Base-by-base conservation (phyloP, 2,888 invertebrate species). In the Odontomyia ornata region DNA sequence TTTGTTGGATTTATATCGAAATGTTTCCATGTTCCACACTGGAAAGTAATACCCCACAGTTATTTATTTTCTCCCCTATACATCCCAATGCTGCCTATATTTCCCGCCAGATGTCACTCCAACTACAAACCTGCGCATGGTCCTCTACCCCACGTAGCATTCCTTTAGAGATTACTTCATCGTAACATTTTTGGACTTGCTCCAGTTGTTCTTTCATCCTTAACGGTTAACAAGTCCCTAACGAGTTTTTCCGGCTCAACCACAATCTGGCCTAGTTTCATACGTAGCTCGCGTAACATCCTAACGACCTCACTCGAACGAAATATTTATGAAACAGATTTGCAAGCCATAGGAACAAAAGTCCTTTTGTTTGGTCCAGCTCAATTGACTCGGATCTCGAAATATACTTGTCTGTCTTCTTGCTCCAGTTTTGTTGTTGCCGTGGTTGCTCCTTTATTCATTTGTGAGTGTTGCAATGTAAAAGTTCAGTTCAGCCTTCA, bases 161-260 rank as follows among this genome's bases (percentile, higher is more conserved):
- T 64, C 11, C n/a, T n/a, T 3, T n/a, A 64, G 36, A 36, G 36
- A 5, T 64, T 23, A 21, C 18, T 0, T 2, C n/a, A 64, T n/a
- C 5, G 64, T 64, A 15, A 64, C 27, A 11, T 25, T 25, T 7
- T 30, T 2, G 28, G 7, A 13, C 15, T 64, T n/a, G 30, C 30
- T 28, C 30, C 64, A 64, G 64, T 64, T 64, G 28, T 64, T 64
- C 21, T 30, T 25, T 64, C 25, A 27, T 25, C 64, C 25, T 30
- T 13, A 30, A 64, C 30, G 64, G 64, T 64, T 28, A 64, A 23
- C 1, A 27, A 64, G 21, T 64, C 23, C 0, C 27, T 28, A 13
- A n/a, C 30, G 11, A 30, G 9, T 30, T 64, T 64, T 30, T 2
- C 28, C 64, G 28, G 15, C 27, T 28, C 5, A 64, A 27, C 13